A percentile compares a stretch with the other conserved stretches of the same genome.
phyloP scores from a whole-genome alignment of 1,140 invertebrate species.

The Catajapyx aquilonaris region DNA sequence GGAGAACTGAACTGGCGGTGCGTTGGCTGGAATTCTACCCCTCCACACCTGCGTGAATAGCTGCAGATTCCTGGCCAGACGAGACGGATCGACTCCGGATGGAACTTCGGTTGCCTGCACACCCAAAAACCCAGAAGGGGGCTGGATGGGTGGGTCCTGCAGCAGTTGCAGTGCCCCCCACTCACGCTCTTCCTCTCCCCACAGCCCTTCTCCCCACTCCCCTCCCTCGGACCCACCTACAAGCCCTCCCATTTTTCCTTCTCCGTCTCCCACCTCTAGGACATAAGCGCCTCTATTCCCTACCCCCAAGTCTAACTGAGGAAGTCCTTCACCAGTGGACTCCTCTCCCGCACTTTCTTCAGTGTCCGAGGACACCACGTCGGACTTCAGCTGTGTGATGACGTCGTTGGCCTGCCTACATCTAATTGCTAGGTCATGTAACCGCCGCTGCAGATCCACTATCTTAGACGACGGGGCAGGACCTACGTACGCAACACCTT shows the following conservation, averaged over 20 bases:
- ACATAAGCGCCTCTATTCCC: constrained; percentile 69
- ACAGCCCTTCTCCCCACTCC: too few species aligned
- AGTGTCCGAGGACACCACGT: constrained; percentile 28
- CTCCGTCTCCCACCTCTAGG: constrained; percentile 44
- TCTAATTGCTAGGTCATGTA: constrained; percentile 25
- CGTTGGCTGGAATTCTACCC: constrained; percentile 35
- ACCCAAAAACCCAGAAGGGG: constrained; percentile 58
- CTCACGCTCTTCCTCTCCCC: too few species aligned
- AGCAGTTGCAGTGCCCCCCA: constrained; percentile 53
- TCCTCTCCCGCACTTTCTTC: too few species aligned
- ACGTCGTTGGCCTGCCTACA: constrained; percentile 34
- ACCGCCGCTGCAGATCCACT: not conserved
- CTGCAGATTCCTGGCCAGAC: constrained; percentile 46
- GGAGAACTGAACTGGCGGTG: constrained; percentile 18
- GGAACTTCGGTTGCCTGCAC: constrained; percentile 66
- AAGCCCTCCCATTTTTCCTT: too few species aligned
- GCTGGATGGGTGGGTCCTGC: constrained; percentile 48
- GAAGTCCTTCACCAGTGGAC: constrained; percentile 42
- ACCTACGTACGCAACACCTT: too few species aligned
- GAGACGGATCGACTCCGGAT: constrained; percentile 32
- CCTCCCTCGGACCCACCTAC: too few species aligned
- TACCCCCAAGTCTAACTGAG: constrained; percentile 48
- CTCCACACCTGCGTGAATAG: constrained; percentile 74
- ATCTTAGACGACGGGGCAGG: constrained; percentile 8
- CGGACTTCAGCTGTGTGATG: constrained; percentile 1